phyloP scores from a whole-genome alignment of 2,113 vertebrate genomes.

The Eudyptes chrysolophus region DNA sequence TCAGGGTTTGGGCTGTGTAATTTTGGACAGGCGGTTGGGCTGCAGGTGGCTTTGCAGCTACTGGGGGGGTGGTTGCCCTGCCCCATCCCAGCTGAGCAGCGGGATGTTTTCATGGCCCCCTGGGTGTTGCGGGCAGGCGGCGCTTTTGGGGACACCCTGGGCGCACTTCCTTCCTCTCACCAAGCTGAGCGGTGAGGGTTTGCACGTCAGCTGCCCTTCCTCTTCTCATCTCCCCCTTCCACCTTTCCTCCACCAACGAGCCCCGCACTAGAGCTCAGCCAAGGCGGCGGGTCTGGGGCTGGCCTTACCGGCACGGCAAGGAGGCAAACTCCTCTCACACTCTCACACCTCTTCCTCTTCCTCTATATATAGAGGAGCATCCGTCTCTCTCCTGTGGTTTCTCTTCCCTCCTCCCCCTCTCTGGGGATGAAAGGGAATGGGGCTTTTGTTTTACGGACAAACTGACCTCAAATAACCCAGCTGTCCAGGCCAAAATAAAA shows the following conservation, averaged over 20 bases:
- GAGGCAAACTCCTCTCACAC: not conserved
- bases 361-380: not conserved
- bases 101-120: not conserved
- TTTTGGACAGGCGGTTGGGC: fast-evolving
- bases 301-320: fast-evolving
- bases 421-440: slow-evolving; percentile 49
- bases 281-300: fast-evolving
- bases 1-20: not conserved
- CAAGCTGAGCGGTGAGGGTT: fast-evolving
- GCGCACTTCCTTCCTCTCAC: not conserved
- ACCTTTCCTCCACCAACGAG: not conserved
- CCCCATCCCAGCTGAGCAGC: fast-evolving
- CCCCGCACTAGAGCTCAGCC: not conserved
- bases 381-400: not conserved
- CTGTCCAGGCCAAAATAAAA: slow-evolving; percentile 51
- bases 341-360: slow-evolving; percentile 1
- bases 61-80: fast-evolving
- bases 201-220: not conserved
- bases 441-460: slow-evolving; percentile 57
- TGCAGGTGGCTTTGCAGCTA: not conserved
- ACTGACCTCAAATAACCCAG: slow-evolving; percentile 56
- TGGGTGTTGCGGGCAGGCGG: fast-evolving
- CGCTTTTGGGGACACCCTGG: not conserved
- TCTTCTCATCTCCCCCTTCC: not conserved
- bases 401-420: slow-evolving; percentile 19